phyloP scores from a whole-genome alignment of 1,140 invertebrate species.

The Dysdera silvatica region DNA sequence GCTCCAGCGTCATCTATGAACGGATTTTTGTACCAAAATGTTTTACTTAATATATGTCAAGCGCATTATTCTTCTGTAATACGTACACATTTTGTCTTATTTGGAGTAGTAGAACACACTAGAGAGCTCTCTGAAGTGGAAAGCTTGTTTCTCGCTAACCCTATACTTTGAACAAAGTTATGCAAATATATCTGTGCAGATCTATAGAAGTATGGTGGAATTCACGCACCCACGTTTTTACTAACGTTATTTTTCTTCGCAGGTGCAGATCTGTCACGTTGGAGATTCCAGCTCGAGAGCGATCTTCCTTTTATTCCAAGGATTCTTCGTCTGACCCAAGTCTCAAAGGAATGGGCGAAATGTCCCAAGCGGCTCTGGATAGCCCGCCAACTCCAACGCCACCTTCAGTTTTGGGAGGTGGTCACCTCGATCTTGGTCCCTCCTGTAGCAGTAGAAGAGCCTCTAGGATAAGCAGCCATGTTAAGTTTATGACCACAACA shows the following conservation, averaged over 20 bases:
- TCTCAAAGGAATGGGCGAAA: slow-evolving; percentile 12
- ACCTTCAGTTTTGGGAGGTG: not conserved
- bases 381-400: slow-evolving; percentile 4
- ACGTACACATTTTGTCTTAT: too few species aligned
- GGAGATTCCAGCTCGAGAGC: slow-evolving; percentile 17
- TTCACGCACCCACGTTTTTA: not conserved
- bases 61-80: too few species aligned
- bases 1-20: too few species aligned
- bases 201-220: not conserved
- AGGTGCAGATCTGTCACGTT: slow-evolving; percentile 20
- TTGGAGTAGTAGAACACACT: too few species aligned
- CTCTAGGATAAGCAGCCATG: slow-evolving; percentile 10
- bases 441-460: not conserved
- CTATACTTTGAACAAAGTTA: too few species aligned
- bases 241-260: not conserved
- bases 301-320: slow-evolving; percentile 24
- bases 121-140: too few species aligned
- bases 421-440: too few species aligned
- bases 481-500: slow-evolving; percentile 27
- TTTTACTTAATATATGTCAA: too few species aligned
- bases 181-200: too few species aligned
- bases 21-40: too few species aligned
- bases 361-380: slow-evolving; percentile 10
- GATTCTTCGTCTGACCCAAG: slow-evolving; percentile 25
- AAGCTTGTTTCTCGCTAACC: too few species aligned